These are phyloP conservation scores for Morpho helenor DNA, from an alignment of 2,888 invertebrate species.

Conservation along the genomic window DNA sequence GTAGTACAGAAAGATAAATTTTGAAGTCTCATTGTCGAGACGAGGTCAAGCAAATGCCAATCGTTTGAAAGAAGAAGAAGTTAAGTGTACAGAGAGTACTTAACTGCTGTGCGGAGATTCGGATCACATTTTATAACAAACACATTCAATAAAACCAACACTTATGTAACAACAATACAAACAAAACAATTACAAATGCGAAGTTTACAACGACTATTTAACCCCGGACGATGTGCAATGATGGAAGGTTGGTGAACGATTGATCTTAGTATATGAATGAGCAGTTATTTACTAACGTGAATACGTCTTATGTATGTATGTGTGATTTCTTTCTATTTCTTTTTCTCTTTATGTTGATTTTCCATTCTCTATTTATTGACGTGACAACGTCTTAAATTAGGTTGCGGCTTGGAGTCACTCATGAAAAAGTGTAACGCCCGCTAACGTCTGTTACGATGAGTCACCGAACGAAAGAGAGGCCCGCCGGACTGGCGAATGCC, in stretches of 20 bases:
- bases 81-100: constrained; percentile 15
- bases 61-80: constrained; percentile 12
- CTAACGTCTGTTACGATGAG: too few species aligned
- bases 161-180: constrained; percentile 13
- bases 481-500: too few species aligned
- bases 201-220: constrained; percentile 15
- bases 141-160: constrained; percentile 17
- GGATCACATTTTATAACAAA: constrained; percentile 10
- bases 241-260: not conserved
- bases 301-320: not conserved
- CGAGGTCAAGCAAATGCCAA: constrained; percentile 17
- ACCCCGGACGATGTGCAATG: constrained; percentile 16
- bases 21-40: constrained; percentile 2
- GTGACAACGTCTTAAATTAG: too few species aligned
- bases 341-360: too few species aligned
- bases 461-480: too few species aligned
- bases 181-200: constrained; percentile 9
- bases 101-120: constrained; percentile 16
- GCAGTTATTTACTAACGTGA: not conserved
- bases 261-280: not conserved
- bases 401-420: too few species aligned
- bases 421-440: too few species aligned
- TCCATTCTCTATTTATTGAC: too few species aligned
- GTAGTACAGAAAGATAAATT: constrained; percentile 13
- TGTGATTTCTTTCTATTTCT: too few species aligned